A percentile compares a stretch with the other conserved stretches of the same genome.
Conservation (phyloP, 2,113 vertebrate species). For the Oplegnathus fasciatus region DNA sequence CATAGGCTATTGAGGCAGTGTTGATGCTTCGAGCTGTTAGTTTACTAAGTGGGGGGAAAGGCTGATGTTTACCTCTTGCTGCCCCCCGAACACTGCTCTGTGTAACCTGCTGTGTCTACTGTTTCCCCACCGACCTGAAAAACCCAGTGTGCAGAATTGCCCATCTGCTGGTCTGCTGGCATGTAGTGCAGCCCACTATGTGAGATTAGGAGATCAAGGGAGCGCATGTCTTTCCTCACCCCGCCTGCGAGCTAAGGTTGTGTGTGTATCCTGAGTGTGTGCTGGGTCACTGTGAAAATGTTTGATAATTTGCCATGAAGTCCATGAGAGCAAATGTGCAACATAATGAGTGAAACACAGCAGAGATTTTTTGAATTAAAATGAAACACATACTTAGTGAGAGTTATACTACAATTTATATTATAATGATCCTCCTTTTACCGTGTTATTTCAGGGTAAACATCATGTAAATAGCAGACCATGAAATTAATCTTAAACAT, state of each 20-base stretch:
- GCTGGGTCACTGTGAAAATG: slow-evolving; percentile 24
- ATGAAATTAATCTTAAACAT: slow-evolving; percentile 66
- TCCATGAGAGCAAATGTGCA: background rate
- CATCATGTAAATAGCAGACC: slow-evolving; percentile 46
- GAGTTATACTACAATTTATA: slow-evolving; percentile 19
- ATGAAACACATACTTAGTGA: slow-evolving; percentile 26
- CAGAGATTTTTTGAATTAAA: background rate
- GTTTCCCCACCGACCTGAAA: slow-evolving; percentile 51
- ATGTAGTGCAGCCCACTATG: slow-evolving; percentile 31
- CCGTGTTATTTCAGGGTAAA: slow-evolving; percentile 53
- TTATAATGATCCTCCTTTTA: slow-evolving; percentile 42
- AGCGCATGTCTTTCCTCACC: slow-evolving; percentile 30
- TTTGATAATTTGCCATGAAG: slow-evolving; percentile 26
- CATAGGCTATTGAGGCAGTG: slow-evolving; percentile 56
- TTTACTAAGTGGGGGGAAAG: slow-evolving; percentile 62
- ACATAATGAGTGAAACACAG: slow-evolving; percentile 12
- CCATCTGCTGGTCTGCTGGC: slow-evolving; percentile 52
- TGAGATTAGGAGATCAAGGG: slow-evolving; percentile 63
- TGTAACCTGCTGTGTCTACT: slow-evolving; percentile 58
- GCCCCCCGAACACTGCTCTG: slow-evolving; percentile 54
- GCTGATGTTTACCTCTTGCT: slow-evolving; percentile 68
- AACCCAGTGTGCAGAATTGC: slow-evolving; percentile 35
- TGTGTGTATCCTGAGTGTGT: slow-evolving; percentile 15
- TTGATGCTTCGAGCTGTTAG: slow-evolving; percentile 74
- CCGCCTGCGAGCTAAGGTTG: slow-evolving; percentile 13